Percentiles rank a stretch among this genome's conserved stretches.
Evolutionary conservation across 1,140 invertebrate species (phyloP).

Genomic region (Argopecten irradians): DNA sequence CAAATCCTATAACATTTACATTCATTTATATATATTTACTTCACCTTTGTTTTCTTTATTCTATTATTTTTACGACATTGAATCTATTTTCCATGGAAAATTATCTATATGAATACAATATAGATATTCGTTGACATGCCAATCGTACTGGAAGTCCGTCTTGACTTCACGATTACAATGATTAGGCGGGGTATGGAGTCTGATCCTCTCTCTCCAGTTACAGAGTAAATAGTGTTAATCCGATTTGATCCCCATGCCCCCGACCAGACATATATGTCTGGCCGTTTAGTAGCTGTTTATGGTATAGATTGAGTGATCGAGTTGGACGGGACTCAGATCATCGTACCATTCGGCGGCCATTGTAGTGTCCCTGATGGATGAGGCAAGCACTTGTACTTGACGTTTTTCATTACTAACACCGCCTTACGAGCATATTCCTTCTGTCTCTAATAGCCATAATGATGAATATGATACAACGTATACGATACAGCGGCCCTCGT

Average conservation of each 20-base stretch:
- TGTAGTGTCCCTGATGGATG: neutral
- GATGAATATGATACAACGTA: constrained; percentile 8
- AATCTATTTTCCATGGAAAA: too few relatives aligned
- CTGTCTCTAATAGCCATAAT: constrained; percentile 10
- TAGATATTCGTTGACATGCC: too few relatives aligned
- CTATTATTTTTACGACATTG: too few relatives aligned
- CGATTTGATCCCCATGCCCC: neutral
- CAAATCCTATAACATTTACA: too few relatives aligned
- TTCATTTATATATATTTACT: too few relatives aligned
- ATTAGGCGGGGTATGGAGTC: neutral
- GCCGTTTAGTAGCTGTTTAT: constrained; percentile 16
- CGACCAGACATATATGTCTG: neutral
- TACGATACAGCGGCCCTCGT: neutral
- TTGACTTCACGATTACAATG: neutral
- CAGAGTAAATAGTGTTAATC: constrained; percentile 1
- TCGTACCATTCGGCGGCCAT: constrained; percentile 14
- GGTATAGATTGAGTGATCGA: neutral
- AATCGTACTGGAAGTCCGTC: neutral
- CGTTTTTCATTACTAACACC: constrained; percentile 21
- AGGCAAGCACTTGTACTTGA: neutral
- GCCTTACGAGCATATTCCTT: constrained; percentile 14
- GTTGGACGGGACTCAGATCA: neutral
- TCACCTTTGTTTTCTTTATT: too few relatives aligned
- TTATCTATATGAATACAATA: too few relatives aligned
- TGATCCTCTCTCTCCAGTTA: neutral